A percentile compares a stretch with the other conserved stretches of the same genome.
Evolutionary conservation across 2,113 vertebrate genomes (phyloP).

Genomic region (Hypomesus transpacificus): DNA sequence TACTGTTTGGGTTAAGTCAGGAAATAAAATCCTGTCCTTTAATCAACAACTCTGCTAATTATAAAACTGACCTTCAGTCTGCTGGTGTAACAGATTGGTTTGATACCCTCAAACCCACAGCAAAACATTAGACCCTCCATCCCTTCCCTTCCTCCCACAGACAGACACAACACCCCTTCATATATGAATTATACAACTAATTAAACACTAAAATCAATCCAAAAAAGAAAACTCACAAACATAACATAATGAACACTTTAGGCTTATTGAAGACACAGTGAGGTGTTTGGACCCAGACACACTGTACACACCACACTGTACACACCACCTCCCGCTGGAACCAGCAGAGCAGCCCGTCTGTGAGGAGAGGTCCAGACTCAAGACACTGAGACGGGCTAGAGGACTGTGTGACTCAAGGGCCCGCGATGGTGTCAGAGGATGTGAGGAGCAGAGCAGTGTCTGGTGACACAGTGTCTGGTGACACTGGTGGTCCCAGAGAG

Average conservation of each 20-base stretch:
- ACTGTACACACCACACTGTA: background rate
- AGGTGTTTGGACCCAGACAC: constrained; percentile 6
- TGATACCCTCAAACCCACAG: constrained; percentile 19
- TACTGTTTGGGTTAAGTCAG: constrained; percentile 26
- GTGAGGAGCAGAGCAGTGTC: background rate
- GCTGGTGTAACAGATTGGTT: constrained; percentile 58
- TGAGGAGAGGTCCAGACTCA: constrained; percentile 25
- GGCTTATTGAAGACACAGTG: constrained; percentile 20
- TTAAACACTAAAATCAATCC: background rate
- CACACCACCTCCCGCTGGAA: background rate
- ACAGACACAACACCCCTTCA: constrained; percentile 1
- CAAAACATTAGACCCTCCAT: constrained; percentile 2
- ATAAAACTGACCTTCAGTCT: constrained; percentile 33
- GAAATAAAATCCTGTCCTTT: constrained; percentile 17
- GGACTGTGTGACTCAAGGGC: too few relatives aligned
- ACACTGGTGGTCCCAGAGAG: too few relatives aligned
- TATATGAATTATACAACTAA: background rate
- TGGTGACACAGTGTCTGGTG: too few relatives aligned
- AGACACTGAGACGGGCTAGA: constrained; percentile 6
- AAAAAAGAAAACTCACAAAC: background rate
- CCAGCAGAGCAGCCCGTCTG: constrained; percentile 5
- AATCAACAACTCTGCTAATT: constrained; percentile 12
- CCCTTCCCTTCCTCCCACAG: constrained; percentile 4
- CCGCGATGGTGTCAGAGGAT: too few relatives aligned
- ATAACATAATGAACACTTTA: background rate